Evolutionary conservation across 1,140 invertebrate genomes (phyloP).

Genomic region (Ditylenchus dipsaci): DNA sequence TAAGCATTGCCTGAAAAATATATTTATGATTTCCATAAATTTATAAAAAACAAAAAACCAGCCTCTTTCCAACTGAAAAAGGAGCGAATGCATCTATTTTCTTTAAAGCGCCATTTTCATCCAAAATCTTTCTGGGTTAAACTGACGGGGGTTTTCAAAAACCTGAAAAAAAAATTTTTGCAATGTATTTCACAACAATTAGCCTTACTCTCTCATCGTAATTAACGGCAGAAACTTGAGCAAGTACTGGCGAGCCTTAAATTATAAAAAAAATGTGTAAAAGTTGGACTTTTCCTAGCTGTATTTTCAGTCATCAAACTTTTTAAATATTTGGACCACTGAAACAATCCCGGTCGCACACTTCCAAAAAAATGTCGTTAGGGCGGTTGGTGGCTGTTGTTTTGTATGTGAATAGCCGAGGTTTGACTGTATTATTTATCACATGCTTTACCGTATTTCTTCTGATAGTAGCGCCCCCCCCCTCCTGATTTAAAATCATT

Average conservation of each 20-base stretch:
- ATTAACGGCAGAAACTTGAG: not conserved
- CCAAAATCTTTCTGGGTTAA: slow-evolving; percentile 76
- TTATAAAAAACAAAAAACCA: not conserved
- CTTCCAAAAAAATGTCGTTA: no score
- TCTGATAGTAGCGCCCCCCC: no score
- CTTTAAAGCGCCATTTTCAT: slow-evolving; percentile 69
- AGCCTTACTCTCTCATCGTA: not conserved
- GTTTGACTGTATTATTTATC: no score
- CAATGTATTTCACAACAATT: not conserved
- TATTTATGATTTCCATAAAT: not conserved
- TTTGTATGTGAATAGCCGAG: no score
- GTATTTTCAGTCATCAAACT: no score
- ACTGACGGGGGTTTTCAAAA: slow-evolving; percentile 69
- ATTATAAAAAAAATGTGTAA: not conserved
- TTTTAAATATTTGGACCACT: no score
- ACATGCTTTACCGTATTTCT: no score
- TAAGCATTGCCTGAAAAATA: not conserved
- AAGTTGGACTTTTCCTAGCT: no score
- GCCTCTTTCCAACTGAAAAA: slow-evolving; percentile 68
- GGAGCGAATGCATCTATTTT: slow-evolving; percentile 83
- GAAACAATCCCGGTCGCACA: no score
- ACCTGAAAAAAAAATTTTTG: slow-evolving; percentile 4
- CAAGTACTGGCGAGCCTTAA: not conserved
- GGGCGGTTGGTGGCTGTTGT: no score
- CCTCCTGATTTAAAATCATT: no score